phyloP scores from a whole-genome alignment of 2,888 invertebrate genomes.

The Ormia ochracea region DNA sequence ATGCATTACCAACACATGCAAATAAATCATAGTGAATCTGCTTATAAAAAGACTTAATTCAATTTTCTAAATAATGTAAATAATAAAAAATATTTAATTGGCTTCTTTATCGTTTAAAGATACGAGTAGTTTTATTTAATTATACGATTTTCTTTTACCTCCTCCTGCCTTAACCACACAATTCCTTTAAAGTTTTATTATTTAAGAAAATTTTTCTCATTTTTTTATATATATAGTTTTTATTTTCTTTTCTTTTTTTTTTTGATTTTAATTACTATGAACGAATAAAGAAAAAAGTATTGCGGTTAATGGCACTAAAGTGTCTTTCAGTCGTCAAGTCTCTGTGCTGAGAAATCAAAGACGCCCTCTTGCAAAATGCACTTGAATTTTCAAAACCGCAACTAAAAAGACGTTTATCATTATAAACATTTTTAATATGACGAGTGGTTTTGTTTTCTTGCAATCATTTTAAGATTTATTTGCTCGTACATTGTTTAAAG shows the following conservation, averaged over 20 bases:
- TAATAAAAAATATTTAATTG: not conserved
- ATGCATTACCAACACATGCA: too few relatives aligned
- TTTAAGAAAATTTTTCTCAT: constrained; percentile 10
- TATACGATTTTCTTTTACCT: too few relatives aligned
- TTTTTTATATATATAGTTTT: too few relatives aligned
- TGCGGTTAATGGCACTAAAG: constrained; percentile 25
- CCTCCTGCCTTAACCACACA: not conserved
- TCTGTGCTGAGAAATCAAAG: not conserved
- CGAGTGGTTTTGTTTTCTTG: constrained; percentile 1
- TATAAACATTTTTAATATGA: not conserved
- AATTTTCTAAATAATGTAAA: not conserved
- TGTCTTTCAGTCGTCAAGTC: not conserved
- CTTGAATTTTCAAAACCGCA: constrained; percentile 41
- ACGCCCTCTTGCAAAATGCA: constrained; percentile 5
- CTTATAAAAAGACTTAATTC: too few relatives aligned
- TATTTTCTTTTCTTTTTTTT: too few relatives aligned
- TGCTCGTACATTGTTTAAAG: constrained; percentile 42
- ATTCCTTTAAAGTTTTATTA: not conserved
- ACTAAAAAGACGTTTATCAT: constrained; percentile 34
- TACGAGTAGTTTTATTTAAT: too few relatives aligned
- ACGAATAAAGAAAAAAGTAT: not conserved
- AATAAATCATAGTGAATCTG: too few relatives aligned
- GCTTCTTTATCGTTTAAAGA: not conserved
- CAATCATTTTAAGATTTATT: constrained; percentile 43
- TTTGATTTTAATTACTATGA: not conserved